Evolutionary conservation across 92 coral and sea anemone genomes (phyloP).

Genomic region (Actinernus sp.): DNA sequence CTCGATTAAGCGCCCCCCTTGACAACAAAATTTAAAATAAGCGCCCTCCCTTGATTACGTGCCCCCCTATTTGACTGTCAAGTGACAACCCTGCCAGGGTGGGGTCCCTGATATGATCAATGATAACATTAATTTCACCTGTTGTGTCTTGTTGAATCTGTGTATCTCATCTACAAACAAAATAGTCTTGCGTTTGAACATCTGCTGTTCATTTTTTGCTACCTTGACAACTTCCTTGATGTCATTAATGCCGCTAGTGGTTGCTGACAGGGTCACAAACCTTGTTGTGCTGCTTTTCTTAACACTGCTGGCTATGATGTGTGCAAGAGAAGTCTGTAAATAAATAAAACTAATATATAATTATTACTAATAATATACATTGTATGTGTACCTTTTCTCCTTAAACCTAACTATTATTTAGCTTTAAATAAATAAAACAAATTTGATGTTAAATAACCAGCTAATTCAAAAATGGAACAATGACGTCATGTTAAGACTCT

Average conservation of each 20-base stretch:
- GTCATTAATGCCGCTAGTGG: slow-evolving; percentile 92
- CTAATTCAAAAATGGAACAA: too few species aligned
- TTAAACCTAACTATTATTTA: background rate
- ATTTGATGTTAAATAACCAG: too few species aligned
- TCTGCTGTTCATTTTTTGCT: slow-evolving; percentile 93
- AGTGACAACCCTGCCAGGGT: too few species aligned
- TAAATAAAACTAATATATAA: background rate
- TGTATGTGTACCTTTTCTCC: too few species aligned
- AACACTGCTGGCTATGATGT: slow-evolving; percentile 83
- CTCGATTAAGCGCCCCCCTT: too few species aligned
- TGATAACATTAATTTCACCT: too few species aligned
- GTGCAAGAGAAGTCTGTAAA: slow-evolving; percentile 91
- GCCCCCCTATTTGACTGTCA: too few species aligned
- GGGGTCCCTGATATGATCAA: too few species aligned
- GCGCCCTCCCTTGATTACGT: too few species aligned
- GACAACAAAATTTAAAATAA: too few species aligned
- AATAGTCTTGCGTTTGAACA: slow-evolving; percentile 93
- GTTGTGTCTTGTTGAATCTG: slow-evolving; percentile 96
- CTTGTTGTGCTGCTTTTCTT: slow-evolving; percentile 71
- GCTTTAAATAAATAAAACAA: background rate
- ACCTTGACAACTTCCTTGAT: slow-evolving; percentile 94
- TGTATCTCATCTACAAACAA: slow-evolving; percentile 98
- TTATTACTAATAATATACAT: too few species aligned
- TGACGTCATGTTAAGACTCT: too few species aligned
- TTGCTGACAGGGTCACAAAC: slow-evolving; percentile 95